Evolutionary conservation across 2,113 vertebrate species (phyloP).

Genomic region (Petromus typicus): DNA sequence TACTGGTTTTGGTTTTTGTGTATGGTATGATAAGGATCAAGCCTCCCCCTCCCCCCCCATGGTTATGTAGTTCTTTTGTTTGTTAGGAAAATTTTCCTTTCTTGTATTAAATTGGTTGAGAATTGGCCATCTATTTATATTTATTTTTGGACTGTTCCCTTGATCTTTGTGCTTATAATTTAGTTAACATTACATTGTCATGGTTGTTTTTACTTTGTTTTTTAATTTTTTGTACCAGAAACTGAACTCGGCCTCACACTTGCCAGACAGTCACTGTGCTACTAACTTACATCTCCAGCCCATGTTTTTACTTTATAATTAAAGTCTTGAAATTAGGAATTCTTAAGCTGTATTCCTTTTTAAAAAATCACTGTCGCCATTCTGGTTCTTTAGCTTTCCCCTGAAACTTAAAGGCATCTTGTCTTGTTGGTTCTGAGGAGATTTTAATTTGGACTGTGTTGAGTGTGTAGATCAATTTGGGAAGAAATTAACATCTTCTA

Average conservation of each 20-base stretch:
- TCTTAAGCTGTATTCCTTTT: slow-evolving; percentile 6
- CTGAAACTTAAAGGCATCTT: neutral
- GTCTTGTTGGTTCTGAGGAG: neutral
- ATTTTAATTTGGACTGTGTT: slow-evolving; percentile 12
- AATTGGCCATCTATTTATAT: neutral
- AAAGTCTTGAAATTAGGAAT: slow-evolving; percentile 47
- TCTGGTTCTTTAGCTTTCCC: slow-evolving; percentile 17
- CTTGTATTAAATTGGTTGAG: neutral
- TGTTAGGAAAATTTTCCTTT: neutral
- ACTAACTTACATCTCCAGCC: too few relatives aligned
- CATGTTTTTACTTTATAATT: too few relatives aligned
- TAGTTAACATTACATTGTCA: neutral
- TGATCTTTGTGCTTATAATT: neutral
- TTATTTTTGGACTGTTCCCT: neutral
- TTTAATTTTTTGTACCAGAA: too few relatives aligned
- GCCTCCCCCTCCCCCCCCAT: too few relatives aligned
- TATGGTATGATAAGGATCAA: neutral
- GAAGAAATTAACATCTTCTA: slow-evolving; percentile 3
- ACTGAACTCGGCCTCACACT: too few relatives aligned
- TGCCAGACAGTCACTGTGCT: too few relatives aligned
- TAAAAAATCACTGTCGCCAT: neutral
- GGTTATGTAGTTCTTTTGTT: neutral
- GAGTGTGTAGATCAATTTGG: neutral
- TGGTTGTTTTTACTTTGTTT: slow-evolving; percentile 28
- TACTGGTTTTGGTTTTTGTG: neutral